Evolutionary conservation across 2,113 vertebrate species (phyloP), one percentile per base, ranked within the genome.

Genomic region (Sterna hirundo): DNA sequence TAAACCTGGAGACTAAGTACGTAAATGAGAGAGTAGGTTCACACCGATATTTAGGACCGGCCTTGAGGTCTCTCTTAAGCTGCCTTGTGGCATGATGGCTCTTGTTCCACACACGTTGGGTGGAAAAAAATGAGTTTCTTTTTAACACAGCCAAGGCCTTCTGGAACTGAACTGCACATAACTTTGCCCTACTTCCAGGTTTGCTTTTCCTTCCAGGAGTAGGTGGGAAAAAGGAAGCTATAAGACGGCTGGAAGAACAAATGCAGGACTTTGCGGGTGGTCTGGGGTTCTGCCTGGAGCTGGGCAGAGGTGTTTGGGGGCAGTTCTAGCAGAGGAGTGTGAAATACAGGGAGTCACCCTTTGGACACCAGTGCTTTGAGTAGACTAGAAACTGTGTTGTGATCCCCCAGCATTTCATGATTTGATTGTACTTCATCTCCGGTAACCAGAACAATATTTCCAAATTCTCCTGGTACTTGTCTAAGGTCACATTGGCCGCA

Each of bases 281-380:
- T 20, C 60, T 51, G n/a, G 65, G 10, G 34, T 23, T 70, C 29
- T 60, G 44, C 34, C 38, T 16, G 18, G 51, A 77, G 19, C n/a
- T 30, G 25, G 36, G 20, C 5, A 29, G 42, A 16, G 1, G 3
- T 0, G 0, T 72, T 46, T n/a, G 2, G 4, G 23, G 61, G n/a
- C 30, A 5, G 6, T 62, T 47, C 57, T n/a, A 16, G 38, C 77
- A 36, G 57, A 52, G 58, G 8, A 1, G 0, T 38, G 13, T 46
- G 70, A 40, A 64, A 23, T 38, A 20, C 20, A 27, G 64, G 13
- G 10, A 7, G 29, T 54, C 70, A 16, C 27, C 22, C 14, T 5
- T 5, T 32, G 47, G 42, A 25, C 57, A 26, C 1, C 0, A 2
- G 30, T 76, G 10, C 26, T 55, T 46, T 30, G 47, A 55, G 58